phyloP scores from a whole-genome alignment of 92 coral and sea anemone species.

The Scolanthus callimorphus region DNA sequence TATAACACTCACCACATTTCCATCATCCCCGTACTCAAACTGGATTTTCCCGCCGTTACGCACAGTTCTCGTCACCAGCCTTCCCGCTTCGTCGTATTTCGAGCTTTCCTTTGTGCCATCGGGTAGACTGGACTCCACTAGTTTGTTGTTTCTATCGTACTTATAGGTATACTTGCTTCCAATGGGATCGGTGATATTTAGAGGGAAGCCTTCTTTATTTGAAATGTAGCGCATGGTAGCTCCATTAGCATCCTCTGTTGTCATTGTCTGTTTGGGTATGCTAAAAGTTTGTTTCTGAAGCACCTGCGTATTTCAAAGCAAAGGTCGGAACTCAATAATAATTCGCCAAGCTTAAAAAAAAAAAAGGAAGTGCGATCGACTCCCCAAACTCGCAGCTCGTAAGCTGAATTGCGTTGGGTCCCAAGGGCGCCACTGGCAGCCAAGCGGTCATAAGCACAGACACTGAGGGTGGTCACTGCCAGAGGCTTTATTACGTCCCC shows the following conservation, averaged over 20 bases:
- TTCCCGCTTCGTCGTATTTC: conserved; percentile 31
- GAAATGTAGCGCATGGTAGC: conserved; percentile 36
- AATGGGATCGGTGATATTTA: conserved; percentile 55
- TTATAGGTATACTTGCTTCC: conserved; percentile 46
- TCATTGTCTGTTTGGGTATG: conserved; percentile 21
- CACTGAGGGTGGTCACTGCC: no score
- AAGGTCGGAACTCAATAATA: no score
- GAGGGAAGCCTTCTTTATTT: conserved; percentile 19
- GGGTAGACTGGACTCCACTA: conserved; percentile 49
- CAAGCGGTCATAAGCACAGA: no score
- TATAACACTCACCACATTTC: conserved; percentile 33
- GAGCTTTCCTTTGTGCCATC: conserved; percentile 39
- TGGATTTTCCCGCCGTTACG: conserved; percentile 41
- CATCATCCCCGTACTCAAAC: conserved; percentile 41
- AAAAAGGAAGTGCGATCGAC: no score
- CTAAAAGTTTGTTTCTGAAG: conserved; percentile 32
- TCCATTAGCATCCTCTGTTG: conserved; percentile 49
- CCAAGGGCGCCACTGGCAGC: no score
- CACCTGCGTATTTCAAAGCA: conserved; percentile 39
- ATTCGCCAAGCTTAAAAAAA: no score
- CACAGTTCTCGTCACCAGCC: conserved; percentile 29
- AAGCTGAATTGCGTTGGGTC: no score
- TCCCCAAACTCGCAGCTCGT: no score
- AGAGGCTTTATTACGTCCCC: no score
- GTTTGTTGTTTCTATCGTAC: conserved; percentile 18